A percentile compares a stretch with the other conserved stretches of the same genome.
Conservation (phyloP, 1,140 invertebrate species). For the Conus betulinus region DNA sequence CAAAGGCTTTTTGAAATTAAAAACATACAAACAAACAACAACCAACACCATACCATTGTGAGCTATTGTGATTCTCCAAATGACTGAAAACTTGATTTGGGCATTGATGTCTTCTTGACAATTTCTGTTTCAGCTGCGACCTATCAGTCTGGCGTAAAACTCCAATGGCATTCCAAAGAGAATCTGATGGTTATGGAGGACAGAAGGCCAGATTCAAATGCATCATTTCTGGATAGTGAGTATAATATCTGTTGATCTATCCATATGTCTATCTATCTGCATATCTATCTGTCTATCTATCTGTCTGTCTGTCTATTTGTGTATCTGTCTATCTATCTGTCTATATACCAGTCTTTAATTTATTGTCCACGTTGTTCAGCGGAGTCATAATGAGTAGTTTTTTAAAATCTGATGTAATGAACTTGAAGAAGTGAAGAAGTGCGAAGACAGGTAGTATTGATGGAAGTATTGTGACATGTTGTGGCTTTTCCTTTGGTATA, state of each 20-base stretch:
- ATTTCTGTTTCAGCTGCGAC: neutral
- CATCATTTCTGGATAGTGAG: constrained; percentile 64
- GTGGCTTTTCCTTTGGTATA: too few species aligned
- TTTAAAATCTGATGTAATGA: too few species aligned
- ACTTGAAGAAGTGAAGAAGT: too few species aligned
- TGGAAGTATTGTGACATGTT: too few species aligned
- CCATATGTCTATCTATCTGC: neutral
- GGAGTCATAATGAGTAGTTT: too few species aligned
- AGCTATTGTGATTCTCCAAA: too few species aligned
- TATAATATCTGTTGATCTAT: neutral
- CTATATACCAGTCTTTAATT: neutral
- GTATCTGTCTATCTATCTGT: neutral
- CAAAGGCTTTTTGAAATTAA: too few species aligned
- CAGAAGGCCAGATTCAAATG: constrained; percentile 57
- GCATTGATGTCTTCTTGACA: neutral
- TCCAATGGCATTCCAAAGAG: constrained; percentile 49
- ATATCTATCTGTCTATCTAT: neutral
- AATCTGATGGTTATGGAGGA: constrained; percentile 47
- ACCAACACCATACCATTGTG: too few species aligned
- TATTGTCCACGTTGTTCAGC: too few species aligned
- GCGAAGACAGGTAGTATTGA: too few species aligned
- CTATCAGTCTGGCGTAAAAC: neutral
- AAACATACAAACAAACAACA: too few species aligned
- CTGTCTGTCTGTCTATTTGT: neutral
- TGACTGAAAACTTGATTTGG: too few species aligned